A percentile compares a stretch with the other conserved stretches of the same genome.
Conservation (phyloP, 2,888 invertebrate genomes). For the Notocelia uddmanniana region DNA sequence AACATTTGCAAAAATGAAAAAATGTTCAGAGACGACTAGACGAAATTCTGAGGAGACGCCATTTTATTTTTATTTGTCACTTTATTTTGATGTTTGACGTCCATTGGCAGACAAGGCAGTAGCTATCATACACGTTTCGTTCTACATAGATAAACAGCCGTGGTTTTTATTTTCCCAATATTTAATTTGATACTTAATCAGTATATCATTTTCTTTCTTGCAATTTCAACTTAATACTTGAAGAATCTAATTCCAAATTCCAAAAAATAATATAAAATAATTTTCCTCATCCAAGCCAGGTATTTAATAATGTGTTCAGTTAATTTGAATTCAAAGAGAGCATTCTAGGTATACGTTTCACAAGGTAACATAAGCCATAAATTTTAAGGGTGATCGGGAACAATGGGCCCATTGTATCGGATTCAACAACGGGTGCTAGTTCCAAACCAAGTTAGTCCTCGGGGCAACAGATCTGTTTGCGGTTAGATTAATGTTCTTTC, state of each 20-base stretch:
- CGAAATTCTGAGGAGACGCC: no score
- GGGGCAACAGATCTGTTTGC: slow-evolving; percentile 55
- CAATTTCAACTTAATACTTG: neutral
- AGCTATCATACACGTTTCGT: no score
- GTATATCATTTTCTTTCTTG: no score
- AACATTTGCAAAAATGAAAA: no score
- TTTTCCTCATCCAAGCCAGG: slow-evolving; percentile 29
- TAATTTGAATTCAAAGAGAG: slow-evolving; percentile 35
- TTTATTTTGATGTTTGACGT: no score
- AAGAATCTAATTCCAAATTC: slow-evolving; percentile 5
- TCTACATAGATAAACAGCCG: no score
- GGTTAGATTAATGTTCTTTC: slow-evolving; percentile 66
- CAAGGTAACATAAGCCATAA: slow-evolving; percentile 49
- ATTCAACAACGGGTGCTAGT: slow-evolving; percentile 47
- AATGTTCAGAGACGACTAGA: no score
- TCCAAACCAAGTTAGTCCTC: slow-evolving; percentile 51
- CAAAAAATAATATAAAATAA: slow-evolving; percentile 23
- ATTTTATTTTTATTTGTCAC: no score
- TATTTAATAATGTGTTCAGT: slow-evolving; percentile 30
- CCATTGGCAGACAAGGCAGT: no score
- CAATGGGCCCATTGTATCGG: slow-evolving; percentile 49
- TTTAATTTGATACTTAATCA: no score
- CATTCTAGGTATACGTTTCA: slow-evolving; percentile 31
- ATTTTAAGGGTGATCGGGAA: slow-evolving; percentile 56
- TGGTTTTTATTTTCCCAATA: no score